Base-by-base conservation (phyloP, 2,113 vertebrate genomes). In the Mobula birostris region DNA sequence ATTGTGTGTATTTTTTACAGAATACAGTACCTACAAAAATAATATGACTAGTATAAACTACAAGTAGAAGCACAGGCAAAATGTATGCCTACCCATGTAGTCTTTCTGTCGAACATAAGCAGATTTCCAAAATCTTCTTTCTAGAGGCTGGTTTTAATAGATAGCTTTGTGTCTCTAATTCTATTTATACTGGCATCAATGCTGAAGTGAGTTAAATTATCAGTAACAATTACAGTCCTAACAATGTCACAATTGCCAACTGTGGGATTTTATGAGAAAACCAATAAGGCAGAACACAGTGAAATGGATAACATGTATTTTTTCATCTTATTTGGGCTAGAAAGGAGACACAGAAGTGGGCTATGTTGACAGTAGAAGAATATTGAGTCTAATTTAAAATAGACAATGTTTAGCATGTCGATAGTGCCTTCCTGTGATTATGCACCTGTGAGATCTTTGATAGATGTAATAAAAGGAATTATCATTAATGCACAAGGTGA, bases 231-330 rank as follows among this genome's bases (percentile, higher is more conserved):
- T 93, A 56, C 36, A 93, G 56, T 74, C 21, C 70, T 74, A 72
- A 93, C 91, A 93, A 92, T 40, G 66, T 72, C 66, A 70, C 90
- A 70, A 56, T 93, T 74, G 70, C 91, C 91, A 74, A 74, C 70
- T 74, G 70, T 76, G 70, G 66, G 85, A 56, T 74, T 93, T 93
- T 74, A 93, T 93, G 91, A 93, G 68, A 76, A 74, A 93, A 15
- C 70, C 68, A 93, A 56, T 93, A 93, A 74, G 70, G 70, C 68
- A 74, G 40, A 93, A 93, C 91, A 74, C 27, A 56, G 12, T 74
- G 32, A 93, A 93, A 76, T 93, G 40, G 91, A 76, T 74, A 74
- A 93, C 19, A 7, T 3, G 11, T 24, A 56, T 76, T 56, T 76
- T 40, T 40, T 40, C 70, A 48, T 56, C 72, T 74, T 48, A 40